Conservation (phyloP, 2,888 invertebrate genomes). For the Ptychoptera contaminata region DNA sequence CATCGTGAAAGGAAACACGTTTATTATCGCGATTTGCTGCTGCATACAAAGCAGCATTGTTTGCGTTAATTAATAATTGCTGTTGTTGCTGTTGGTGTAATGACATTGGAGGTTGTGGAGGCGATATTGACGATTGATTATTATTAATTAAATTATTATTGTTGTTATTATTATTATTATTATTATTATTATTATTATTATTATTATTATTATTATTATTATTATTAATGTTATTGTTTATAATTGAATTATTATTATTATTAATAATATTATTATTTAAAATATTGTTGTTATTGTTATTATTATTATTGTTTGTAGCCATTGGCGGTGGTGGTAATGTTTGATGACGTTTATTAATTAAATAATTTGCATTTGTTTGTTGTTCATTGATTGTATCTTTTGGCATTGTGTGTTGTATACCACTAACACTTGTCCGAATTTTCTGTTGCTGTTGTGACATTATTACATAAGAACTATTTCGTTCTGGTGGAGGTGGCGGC, state of each 20-base stretch:
- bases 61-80: conserved; percentile 8
- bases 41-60: neutral
- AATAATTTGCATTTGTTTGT: neutral
- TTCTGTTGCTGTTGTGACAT: conserved; percentile 51
- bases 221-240: conserved; percentile 7
- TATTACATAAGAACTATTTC: conserved; percentile 75
- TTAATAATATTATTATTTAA: neutral
- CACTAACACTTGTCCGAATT: conserved; percentile 10
- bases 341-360: neutral
- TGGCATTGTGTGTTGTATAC: neutral
- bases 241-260: conserved; percentile 2
- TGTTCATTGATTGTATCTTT: neutral
- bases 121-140: too few species aligned
- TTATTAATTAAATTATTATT: neutral
- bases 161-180: neutral
- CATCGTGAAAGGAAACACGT: conserved; percentile 63
- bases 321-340: neutral
- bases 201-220: conserved; percentile 11
- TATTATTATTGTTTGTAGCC: neutral
- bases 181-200: neutral
- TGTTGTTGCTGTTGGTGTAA: conserved; percentile 14
- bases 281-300: conserved; percentile 2
- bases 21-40: conserved; percentile 32
- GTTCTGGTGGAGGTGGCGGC: conserved; percentile 68
- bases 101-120: conserved; percentile 13